A percentile compares a stretch with the other conserved stretches of the same genome.
Conservation (phyloP, 2,113 vertebrate species). For the Natator depressus region DNA sequence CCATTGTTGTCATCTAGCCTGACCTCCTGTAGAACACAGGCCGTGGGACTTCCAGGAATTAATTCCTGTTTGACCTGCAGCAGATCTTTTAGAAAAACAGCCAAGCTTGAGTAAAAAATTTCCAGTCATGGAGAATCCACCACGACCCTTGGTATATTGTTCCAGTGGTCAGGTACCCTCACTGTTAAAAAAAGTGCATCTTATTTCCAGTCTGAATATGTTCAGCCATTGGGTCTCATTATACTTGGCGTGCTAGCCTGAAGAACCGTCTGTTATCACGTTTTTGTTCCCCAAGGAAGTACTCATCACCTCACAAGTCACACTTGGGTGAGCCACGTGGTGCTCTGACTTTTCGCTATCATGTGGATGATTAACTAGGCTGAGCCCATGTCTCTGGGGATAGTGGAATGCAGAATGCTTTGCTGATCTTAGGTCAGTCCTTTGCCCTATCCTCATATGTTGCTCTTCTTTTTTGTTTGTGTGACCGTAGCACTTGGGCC, state of each 20-base stretch:
- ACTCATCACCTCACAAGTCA: not conserved
- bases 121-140: not conserved
- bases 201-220: not conserved
- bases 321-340: accelerated
- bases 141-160: not conserved
- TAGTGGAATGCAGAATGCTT: not conserved
- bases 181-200: not conserved
- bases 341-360: not conserved
- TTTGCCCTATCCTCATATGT: not conserved
- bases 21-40: not conserved
- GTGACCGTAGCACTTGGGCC: not conserved
- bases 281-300: not conserved
- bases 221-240: not conserved
- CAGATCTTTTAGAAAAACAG: not conserved
- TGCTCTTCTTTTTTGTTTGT: not conserved
- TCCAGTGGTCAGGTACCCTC: not conserved
- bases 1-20: not conserved
- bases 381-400: not conserved
- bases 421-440: not conserved
- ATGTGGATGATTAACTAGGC: not conserved
- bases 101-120: not conserved
- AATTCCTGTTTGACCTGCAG: not conserved
- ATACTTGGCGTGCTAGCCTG: not conserved
- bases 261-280: not conserved
- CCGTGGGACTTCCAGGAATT: not conserved